A percentile compares a stretch with the other conserved stretches of the same genome.
Conservation (phyloP, 2,888 invertebrate genomes). For the Caradrina clavipalpis region DNA sequence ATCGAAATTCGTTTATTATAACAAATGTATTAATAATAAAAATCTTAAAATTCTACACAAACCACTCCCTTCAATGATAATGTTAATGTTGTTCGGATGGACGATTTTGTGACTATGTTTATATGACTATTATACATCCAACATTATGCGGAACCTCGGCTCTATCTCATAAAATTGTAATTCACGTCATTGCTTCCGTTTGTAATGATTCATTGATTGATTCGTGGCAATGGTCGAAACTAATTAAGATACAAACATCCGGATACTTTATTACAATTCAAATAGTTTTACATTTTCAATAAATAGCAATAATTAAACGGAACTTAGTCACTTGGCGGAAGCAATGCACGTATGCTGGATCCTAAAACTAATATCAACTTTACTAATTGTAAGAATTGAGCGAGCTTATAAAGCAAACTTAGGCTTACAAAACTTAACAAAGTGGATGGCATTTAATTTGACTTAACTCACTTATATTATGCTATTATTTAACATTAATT, state of each 20-base stretch:
- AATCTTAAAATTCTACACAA: conserved; percentile 85
- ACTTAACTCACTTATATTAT: conserved; percentile 89
- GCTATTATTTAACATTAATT: conserved; percentile 82
- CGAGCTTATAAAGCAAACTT: conserved; percentile 89
- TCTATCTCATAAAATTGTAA: conserved; percentile 79
- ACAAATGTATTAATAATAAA: conserved; percentile 81
- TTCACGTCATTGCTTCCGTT: conserved; percentile 79
- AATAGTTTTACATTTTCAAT: conserved; percentile 48
- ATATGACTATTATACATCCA: conserved; percentile 83
- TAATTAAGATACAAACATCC: conserved; percentile 59
- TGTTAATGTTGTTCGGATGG: conserved; percentile 83
- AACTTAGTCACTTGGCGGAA: conserved; percentile 69
- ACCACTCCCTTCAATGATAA: conserved; percentile 87
- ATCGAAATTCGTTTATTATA: conserved; percentile 84
- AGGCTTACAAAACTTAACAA: conserved; percentile 90
- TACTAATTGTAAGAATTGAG: conserved; percentile 89
- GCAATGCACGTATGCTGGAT: conserved; percentile 75
- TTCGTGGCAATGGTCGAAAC: conserved; percentile 54
- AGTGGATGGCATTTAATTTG: conserved; percentile 91
- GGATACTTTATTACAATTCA: conserved; percentile 56
- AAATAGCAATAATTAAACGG: conserved; percentile 55
- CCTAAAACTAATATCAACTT: conserved; percentile 84
- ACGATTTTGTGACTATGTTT: conserved; percentile 85
- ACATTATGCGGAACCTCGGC: conserved; percentile 80
- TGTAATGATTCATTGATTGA: conserved; percentile 63